Conservation (phyloP, 2,797 vertebrate genomes). For the Girardinus metallicus region DNA sequence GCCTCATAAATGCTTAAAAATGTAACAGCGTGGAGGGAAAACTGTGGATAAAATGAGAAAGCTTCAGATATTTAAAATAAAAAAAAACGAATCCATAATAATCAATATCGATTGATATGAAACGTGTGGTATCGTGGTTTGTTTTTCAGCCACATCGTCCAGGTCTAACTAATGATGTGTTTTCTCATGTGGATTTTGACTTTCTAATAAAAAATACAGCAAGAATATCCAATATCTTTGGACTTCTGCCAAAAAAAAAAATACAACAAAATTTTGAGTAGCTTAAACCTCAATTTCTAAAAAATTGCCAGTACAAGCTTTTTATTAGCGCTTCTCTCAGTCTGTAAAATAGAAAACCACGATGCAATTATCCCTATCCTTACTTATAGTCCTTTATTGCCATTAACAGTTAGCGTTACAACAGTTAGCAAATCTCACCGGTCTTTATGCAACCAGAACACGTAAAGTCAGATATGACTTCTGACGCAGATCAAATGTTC, state of each 20-base stretch:
- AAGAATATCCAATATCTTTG: background rate
- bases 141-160: no score
- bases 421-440: background rate
- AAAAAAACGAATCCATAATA: no score
- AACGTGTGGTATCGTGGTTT: no score
- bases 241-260: background rate
- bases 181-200: background rate
- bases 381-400: background rate
- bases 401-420: background rate
- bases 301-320: background rate
- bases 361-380: no score
- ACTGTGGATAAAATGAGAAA: no score
- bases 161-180: background rate
- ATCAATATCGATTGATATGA: no score
- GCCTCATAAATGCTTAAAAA: no score
- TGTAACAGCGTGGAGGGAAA: no score
- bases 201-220: background rate
- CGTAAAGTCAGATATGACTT: background rate
- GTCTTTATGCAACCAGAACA: background rate
- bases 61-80: no score
- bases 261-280: background rate
- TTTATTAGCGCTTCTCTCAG: background rate
- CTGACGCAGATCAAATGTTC: background rate
- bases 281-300: background rate
- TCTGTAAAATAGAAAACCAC: background rate